phyloP scores from a whole-genome alignment of 2,797 vertebrate genomes.

The Sphenodon punctatus region DNA sequence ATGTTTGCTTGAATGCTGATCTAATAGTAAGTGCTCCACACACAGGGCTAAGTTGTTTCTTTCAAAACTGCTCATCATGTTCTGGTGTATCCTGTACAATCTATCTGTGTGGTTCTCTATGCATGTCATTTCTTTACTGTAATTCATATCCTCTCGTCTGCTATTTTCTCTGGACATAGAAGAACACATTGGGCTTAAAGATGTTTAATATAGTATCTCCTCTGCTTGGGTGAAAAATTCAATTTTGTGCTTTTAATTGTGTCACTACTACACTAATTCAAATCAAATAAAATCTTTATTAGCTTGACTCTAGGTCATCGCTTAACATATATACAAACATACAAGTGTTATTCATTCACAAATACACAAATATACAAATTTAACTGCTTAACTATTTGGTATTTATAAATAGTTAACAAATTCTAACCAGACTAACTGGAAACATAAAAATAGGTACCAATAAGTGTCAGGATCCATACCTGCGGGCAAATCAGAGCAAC shows the following conservation, averaged over 20 bases:
- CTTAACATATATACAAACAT: background rate
- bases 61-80: background rate
- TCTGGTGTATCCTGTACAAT: background rate
- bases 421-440: too few relatives aligned
- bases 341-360: background rate
- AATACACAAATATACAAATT: too few relatives aligned
- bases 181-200: background rate
- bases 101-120: background rate
- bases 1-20: slow-evolving; percentile 13
- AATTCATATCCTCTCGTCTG: background rate
- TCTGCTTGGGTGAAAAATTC: background rate
- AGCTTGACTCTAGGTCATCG: too few relatives aligned
- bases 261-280: background rate
- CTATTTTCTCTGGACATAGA: background rate
- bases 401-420: too few relatives aligned
- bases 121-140: background rate
- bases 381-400: too few relatives aligned
- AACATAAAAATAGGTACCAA: too few relatives aligned
- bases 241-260: background rate
- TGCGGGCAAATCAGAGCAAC: too few relatives aligned
- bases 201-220: background rate
- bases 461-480: too few relatives aligned
- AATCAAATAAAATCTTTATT: too few relatives aligned
- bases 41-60: background rate
- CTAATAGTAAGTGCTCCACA: background rate